Evolutionary conservation across 2,888 invertebrate genomes (phyloP), one percentile per base, ranked within the genome.

Genomic region (Apodemia duryi): DNA sequence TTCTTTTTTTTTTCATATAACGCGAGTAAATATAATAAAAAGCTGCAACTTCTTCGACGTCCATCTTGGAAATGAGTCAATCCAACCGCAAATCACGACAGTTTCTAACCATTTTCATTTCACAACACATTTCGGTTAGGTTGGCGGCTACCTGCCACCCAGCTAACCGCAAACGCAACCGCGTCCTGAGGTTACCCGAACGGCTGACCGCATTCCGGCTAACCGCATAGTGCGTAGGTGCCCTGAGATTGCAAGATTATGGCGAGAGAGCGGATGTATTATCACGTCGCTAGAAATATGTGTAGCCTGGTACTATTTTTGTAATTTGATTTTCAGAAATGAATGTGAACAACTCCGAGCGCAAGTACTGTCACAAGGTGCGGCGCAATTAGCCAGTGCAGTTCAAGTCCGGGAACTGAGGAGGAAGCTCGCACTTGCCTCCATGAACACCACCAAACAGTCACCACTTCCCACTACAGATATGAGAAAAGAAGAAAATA

Each of bases 291-390:
- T 32, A 2, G 2, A 4, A 32, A 32, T 3, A 32, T 32, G 32
- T 32, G 32, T 32, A 3, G 32, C 4, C 32, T 32, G 32, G 32
- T 32, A 32, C 32, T 4, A 41, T 41, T 7, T 41, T 7, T 41
- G 7, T 7, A 43, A 61, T n/a, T 63, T 32, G 7, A 6, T 10
- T 75, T 73, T 2, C 72, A 91, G 90, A 69, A 76, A 78, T 0
- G 90, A 90, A 74, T 88, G 88, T 70, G 84, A 85, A 46, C 78
- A 77, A 7, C 75, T 90, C 1, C 77, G 90, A 7, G 77, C 80
- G 0, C 86, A 89, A 64, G 88, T 89, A 0, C 28, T 88, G 2
- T 84, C 87, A 0, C 80, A 81, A 0, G 89, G 90, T n/a, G 86
- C 86, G 0, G 84, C 85, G 0, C 86, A 89, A 54, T 71, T 90